A percentile compares a stretch with the other conserved stretches of the same genome.
phyloP scores from a whole-genome alignment of 1,140 invertebrate genomes.

The Nylanderia fulva region DNA sequence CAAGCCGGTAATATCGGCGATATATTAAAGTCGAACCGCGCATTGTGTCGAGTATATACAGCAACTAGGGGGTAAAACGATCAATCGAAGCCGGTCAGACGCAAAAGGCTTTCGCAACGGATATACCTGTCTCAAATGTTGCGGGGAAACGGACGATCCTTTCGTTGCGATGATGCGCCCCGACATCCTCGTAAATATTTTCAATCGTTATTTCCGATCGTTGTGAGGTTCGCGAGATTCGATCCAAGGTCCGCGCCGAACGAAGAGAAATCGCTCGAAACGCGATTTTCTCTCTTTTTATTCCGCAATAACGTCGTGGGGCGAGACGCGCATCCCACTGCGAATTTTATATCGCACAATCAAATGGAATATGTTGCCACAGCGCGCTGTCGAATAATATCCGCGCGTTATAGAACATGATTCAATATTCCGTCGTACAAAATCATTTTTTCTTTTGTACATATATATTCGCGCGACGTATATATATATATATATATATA shows the following conservation, averaged over 20 bases:
- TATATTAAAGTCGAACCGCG: slow-evolving; percentile 72
- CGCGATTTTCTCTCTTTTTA: not conserved
- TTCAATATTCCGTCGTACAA: slow-evolving; percentile 17
- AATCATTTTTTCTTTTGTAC: not conserved
- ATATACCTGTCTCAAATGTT: slow-evolving; percentile 40
- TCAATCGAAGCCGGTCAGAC: slow-evolving; percentile 63
- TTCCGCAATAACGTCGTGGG: slow-evolving; percentile 10
- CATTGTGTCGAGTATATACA: slow-evolving; percentile 63
- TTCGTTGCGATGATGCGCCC: slow-evolving; percentile 55
- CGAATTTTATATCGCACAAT: slow-evolving; percentile 22
- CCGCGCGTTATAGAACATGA: not conserved
- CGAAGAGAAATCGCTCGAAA: not conserved
- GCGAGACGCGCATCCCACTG: slow-evolving; percentile 5
- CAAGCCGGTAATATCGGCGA: slow-evolving; percentile 62
- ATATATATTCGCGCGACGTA: not conserved
- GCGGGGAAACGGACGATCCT: slow-evolving; percentile 55
- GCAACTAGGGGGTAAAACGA: slow-evolving; percentile 45
- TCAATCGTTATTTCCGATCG: slow-evolving; percentile 53
- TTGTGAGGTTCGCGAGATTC: slow-evolving; percentile 54
- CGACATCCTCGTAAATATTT: slow-evolving; percentile 64
- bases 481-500: too few species aligned
- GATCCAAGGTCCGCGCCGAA: slow-evolving; percentile 30
- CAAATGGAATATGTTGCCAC: not conserved
- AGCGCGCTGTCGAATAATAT: slow-evolving; percentile 2
- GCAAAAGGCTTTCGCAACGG: slow-evolving; percentile 56